These are phyloP conservation scores for Spodoptera picta DNA, from an alignment of 2,888 invertebrate species.

Conservation along the genomic window DNA sequence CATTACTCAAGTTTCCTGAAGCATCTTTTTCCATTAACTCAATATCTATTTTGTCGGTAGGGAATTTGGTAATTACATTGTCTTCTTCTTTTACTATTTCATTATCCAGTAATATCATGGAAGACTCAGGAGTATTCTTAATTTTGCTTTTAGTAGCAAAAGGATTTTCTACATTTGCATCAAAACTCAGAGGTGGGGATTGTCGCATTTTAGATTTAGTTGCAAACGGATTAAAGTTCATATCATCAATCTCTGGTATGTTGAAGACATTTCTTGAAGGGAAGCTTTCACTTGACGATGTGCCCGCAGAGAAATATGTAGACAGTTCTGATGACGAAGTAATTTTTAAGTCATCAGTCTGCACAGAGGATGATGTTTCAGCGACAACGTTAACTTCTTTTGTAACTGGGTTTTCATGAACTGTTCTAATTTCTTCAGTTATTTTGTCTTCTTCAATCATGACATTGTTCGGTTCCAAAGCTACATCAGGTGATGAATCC, in stretches of 20 bases:
- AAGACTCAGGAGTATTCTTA: constrained; percentile 46
- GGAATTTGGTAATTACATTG: constrained; percentile 14
- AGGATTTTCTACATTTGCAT: constrained; percentile 53
- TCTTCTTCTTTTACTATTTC: constrained; percentile 26
- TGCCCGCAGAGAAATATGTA: constrained; percentile 65
- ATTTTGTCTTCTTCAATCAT: constrained; percentile 32
- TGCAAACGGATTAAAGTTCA: constrained; percentile 77
- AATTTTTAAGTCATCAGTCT: constrained; percentile 53
- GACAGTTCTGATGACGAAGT: constrained; percentile 73
- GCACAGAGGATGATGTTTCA: constrained; percentile 12
- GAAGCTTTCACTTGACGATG: constrained; percentile 66
- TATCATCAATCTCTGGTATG: constrained; percentile 79
- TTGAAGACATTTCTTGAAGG: constrained; percentile 76
- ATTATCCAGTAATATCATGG: constrained; percentile 27
- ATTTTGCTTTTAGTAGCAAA: constrained; percentile 59
- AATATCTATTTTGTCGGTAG: constrained; percentile 57
- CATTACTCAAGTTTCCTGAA: constrained; percentile 60
- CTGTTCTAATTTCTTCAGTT: constrained; percentile 10
- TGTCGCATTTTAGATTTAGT: constrained; percentile 72
- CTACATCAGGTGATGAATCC: constrained; percentile 10
- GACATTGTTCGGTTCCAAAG: constrained; percentile 27
- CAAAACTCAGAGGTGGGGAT: constrained; percentile 61
- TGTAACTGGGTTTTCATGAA: constrained; percentile 14
- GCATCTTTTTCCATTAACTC: constrained; percentile 63
- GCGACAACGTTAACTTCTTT: constrained; percentile 26